phyloP scores from a whole-genome alignment of 2,797 vertebrate species.

The Apogon hyalosoma region DNA sequence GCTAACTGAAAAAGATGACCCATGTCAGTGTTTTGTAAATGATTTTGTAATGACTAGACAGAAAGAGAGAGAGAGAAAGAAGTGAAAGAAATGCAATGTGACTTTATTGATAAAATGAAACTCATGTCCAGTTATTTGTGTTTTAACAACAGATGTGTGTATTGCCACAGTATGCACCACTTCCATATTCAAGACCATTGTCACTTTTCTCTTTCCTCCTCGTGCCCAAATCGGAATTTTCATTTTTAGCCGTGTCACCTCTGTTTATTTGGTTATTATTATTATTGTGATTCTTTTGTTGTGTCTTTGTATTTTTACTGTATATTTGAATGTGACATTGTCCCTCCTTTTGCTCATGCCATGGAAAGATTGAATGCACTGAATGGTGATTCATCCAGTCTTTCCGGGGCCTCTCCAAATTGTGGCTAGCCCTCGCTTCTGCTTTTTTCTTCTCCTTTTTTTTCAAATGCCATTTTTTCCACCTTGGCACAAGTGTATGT shows the following conservation, averaged over 20 bases:
- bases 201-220: not conserved
- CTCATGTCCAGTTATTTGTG: slow-evolving; percentile 53
- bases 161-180: slow-evolving; percentile 53
- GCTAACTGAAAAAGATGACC: slow-evolving; percentile 61
- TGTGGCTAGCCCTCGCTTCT: slow-evolving; percentile 68
- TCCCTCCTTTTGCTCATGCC: slow-evolving; percentile 40
- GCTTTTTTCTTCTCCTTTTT: slow-evolving; percentile 71
- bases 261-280: slow-evolving; percentile 8
- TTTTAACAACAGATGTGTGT: slow-evolving; percentile 52
- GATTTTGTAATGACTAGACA: slow-evolving; percentile 35
- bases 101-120: slow-evolving; percentile 64
- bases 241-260: slow-evolving; percentile 18
- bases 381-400: slow-evolving; percentile 73
- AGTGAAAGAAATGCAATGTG: slow-evolving; percentile 56
- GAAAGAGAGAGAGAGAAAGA: slow-evolving; percentile 41
- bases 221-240: not conserved
- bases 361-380: slow-evolving; percentile 74
- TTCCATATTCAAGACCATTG: slow-evolving; percentile 54
- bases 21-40: slow-evolving; percentile 40
- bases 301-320: slow-evolving; percentile 34
- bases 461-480: slow-evolving; percentile 62
- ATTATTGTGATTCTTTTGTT: not conserved
- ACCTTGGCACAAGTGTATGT: slow-evolving; percentile 50
- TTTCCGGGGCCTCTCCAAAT: slow-evolving; percentile 70
- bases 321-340: slow-evolving; percentile 25